Evolutionary conservation across 2,888 invertebrate species (phyloP).

Genomic region (Dryadula phaetusa): DNA sequence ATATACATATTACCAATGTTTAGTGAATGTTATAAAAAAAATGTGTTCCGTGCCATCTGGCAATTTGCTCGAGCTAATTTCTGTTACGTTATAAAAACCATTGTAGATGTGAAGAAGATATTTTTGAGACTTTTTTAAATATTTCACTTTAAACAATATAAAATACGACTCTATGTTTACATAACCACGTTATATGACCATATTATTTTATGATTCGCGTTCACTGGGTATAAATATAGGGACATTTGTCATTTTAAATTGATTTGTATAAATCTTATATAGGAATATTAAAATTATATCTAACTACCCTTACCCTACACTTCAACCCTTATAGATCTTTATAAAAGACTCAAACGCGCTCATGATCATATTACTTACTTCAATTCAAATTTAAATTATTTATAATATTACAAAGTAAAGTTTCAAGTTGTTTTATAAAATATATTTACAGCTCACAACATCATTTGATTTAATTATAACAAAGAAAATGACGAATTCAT

Average conservation of each 20-base stretch:
- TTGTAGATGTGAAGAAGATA: neutral
- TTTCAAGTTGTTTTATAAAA: no score
- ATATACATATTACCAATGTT: no score
- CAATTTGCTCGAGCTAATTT: neutral
- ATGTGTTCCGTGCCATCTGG: constrained; percentile 1
- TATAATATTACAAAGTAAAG: no score
- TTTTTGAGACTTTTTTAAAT: neutral
- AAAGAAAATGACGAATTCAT: no score
- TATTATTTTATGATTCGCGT: neutral
- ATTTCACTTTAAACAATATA: neutral
- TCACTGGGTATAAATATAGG: neutral
- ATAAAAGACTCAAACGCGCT: constrained; percentile 40
- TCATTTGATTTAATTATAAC: no score
- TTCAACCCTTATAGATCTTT: constrained; percentile 14
- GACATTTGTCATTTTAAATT: no score
- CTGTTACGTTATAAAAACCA: neutral
- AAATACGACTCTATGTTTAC: neutral
- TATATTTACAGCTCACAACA: no score
- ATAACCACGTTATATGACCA: neutral
- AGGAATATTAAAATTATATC: no score
- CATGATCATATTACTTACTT: neutral
- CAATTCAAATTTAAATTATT: neutral
- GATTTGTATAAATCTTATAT: no score
- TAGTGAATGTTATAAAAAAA: neutral
- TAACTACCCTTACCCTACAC: neutral